Base-by-base conservation (phyloP, 2,888 invertebrate species). In the Apotomis betuletana region DNA sequence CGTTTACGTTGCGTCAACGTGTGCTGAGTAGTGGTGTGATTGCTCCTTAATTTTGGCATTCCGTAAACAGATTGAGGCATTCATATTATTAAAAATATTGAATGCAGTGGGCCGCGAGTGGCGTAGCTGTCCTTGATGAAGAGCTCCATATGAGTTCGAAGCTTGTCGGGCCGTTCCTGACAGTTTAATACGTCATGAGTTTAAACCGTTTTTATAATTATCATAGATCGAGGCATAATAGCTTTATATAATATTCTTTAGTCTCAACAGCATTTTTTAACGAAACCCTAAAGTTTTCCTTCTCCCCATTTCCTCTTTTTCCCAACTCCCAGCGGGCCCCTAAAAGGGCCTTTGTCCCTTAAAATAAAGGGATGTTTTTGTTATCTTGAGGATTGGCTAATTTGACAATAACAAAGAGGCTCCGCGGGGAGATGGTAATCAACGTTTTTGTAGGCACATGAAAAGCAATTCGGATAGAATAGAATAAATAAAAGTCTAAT, bases 311-410 rank as follows among this genome's bases (percentile, higher is more conserved):
- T 49, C 54, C 38, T 12, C 3, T 44, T 13, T 44, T 13, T 38
- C 44, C 9, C 49, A 49, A 49, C 3, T 6, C 60, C 60, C 59
- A 38, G 5, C 61, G 55, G 70, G 10, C 58, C 67, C 67, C 46
- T 54, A 63, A 72, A 27, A 86, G 87, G 88, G 86, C 88, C 88
- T 88, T 91, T 92, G 91, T 91, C 88, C 90, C 86, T 87, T 85
- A 80, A 80, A 81, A 86, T 84, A 89, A 91, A 91, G 90, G 92
- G 90, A 84, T 91, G 90, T 91, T 92, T 91, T 92, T 93, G 92
- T 92, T 93, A 93, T 93, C 93, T 93, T 93, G 93, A 92, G 93
- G 90, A 93, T 91, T 90, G 93, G 87, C 91, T 93, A 93, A 93
- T 93, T 93, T 93, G 93, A 91, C 91, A 92, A 92, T 90, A 92